Evolutionary conservation across 2,113 vertebrate species (phyloP).

Genomic region (Cyphomyrus plagiostoma): DNA sequence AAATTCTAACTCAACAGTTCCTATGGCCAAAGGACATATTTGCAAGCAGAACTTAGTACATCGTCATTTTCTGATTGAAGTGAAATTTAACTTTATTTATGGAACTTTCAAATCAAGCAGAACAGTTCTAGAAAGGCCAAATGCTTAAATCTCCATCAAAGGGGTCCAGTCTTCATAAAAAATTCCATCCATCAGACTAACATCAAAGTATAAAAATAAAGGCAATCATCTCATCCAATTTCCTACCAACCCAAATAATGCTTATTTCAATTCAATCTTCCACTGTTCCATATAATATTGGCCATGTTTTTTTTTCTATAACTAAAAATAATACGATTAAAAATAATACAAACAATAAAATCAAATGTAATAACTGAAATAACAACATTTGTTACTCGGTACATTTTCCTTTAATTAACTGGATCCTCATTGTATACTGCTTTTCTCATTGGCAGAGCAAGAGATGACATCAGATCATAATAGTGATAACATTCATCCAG

Average conservation of each 20-base stretch:
- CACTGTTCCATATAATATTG: not conserved
- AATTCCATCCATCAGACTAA: not conserved
- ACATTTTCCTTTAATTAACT: not conserved
- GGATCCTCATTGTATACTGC: not conserved
- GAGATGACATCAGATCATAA: not conserved
- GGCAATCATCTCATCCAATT: not conserved
- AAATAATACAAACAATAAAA: not conserved
- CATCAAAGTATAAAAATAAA: not conserved
- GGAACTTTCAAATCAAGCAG: not conserved
- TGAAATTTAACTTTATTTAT: not conserved
- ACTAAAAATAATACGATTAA: not conserved
- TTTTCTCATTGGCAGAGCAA: not conserved
- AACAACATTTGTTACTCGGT: not conserved
- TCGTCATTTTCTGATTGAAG: not conserved
- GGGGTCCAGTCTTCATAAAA: not conserved
- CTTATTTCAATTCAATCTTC: not conserved
- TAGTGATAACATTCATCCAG: not conserved
- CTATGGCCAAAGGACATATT: not conserved
- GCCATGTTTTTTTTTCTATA: not conserved
- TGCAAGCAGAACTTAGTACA: not conserved
- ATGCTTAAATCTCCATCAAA: not conserved
- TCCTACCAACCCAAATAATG: not conserved
- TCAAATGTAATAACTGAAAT: not conserved
- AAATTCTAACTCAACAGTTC: not conserved
- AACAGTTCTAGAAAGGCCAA: not conserved